Evolutionary conservation across 2,113 vertebrate genomes (phyloP), one percentile per base, ranked within the genome.

Genomic region (Monarcha castaneiventris): DNA sequence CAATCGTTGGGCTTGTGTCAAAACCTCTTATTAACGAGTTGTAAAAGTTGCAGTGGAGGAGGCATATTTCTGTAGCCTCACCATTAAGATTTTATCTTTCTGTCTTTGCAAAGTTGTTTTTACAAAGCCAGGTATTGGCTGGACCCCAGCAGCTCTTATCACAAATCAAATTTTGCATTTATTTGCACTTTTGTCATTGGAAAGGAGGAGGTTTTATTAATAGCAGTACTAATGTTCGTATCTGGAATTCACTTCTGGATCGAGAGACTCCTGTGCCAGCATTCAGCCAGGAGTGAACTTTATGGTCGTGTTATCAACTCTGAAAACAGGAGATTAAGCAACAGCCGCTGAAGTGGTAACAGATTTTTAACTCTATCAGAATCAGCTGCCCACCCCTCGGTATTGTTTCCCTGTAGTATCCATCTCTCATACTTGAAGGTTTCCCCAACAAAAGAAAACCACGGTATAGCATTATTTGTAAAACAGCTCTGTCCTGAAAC

Each of bases 221-320:
- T 77, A 83, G 84, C 68, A 52, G 51, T 41, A 33, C 49, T 95
- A 66, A 86, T 52, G 49, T 94, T 91, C 76, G 16, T 94, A 90
- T 91, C 93, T 94, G 95, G 93, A 96, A 95, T 87, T 94, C 78
- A 84, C 22, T 96, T 91, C 88, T 69, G 85, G 64, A 61, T 93
- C 92, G 83, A 96, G 94, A 95, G 92, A 95, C 81, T 86, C 75
- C 86, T 92, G 94, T 90, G 91, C 93, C 94, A 86, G 46, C 3
- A 0, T 94, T 96, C 83, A 96, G 69, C 84, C 90, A 91, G 87
- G 80, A 95, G 89, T 56, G 87, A 97, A 97, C 92, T 97, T 97
- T 96, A 97, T 94, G 96, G 82, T 93, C 27, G 0, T 94, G 87
- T 97, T 98, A 97, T 97, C 97, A 94, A 16, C 89, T 82, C 91